Conservation (phyloP, 2,797 vertebrate species). For the Phoebastria nigripes region DNA sequence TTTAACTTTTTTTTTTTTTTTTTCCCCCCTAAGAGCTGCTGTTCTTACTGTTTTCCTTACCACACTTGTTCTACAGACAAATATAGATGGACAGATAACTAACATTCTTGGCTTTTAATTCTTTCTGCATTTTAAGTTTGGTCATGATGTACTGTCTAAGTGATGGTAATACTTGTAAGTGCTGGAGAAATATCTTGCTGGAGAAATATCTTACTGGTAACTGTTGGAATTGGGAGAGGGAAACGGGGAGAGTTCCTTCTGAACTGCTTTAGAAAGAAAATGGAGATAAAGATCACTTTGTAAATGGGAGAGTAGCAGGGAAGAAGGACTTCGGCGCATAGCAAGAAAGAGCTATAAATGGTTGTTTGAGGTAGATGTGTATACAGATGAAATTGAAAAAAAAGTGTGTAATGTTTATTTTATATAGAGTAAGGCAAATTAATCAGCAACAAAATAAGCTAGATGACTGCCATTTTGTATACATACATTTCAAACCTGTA, state of each 20-base stretch:
- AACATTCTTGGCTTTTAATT: background rate
- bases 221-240: background rate
- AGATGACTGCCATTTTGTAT: background rate
- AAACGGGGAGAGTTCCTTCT: background rate
- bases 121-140: background rate
- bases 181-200: background rate
- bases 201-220: background rate
- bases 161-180: background rate
- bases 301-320: background rate
- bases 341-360: background rate
- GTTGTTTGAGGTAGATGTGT: background rate
- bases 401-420: background rate
- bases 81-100: background rate
- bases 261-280: background rate
- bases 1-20: rapidly evolving
- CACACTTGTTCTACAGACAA: background rate
- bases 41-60: background rate
- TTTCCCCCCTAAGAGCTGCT: background rate
- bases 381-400: background rate
- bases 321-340: background rate
- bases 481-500: background rate
- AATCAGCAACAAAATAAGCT: constrained; percentile 1
- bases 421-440: background rate
- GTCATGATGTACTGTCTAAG: background rate
- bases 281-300: background rate